Evolutionary conservation across 2,888 invertebrate species (phyloP).

Genomic region (Acrobasis consociella): DNA sequence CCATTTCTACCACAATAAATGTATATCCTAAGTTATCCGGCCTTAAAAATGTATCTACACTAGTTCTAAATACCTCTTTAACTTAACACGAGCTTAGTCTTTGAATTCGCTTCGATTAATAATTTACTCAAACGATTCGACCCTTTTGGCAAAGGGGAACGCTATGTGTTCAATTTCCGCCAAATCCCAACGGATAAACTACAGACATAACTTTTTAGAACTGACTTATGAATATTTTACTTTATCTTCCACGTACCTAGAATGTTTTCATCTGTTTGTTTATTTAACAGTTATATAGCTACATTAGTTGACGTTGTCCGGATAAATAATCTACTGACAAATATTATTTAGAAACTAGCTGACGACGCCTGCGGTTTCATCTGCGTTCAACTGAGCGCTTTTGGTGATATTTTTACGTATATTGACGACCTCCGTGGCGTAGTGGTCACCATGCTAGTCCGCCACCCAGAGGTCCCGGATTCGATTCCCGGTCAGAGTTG

Average conservation of each 20-base stretch:
- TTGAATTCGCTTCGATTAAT: constrained; percentile 29
- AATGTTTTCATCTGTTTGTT: neutral
- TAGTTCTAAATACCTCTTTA: neutral
- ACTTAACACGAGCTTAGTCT: constrained; percentile 13
- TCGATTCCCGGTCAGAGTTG: too few relatives aligned
- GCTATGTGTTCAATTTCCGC: constrained; percentile 36
- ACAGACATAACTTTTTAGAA: constrained; percentile 27
- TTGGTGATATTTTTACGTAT: too few relatives aligned
- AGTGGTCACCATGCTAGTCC: too few relatives aligned
- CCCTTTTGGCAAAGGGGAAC: constrained; percentile 24
- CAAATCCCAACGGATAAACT: constrained; percentile 29
- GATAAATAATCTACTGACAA: too few relatives aligned
- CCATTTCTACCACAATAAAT: too few relatives aligned
- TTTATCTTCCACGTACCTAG: neutral
- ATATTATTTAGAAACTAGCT: too few relatives aligned
- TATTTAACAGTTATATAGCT: neutral
- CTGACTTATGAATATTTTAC: neutral
- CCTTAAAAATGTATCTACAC: neutral
- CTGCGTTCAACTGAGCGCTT: too few relatives aligned
- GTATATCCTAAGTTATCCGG: too few relatives aligned
- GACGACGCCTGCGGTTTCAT: too few relatives aligned
- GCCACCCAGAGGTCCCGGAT: too few relatives aligned
- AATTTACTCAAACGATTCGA: constrained; percentile 35
- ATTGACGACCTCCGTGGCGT: too few relatives aligned
- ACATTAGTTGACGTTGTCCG: too few relatives aligned